These are phyloP conservation scores for Ichneumon xanthorius DNA, from an alignment of 2,888 invertebrate species.

Conservation along the genomic window DNA sequence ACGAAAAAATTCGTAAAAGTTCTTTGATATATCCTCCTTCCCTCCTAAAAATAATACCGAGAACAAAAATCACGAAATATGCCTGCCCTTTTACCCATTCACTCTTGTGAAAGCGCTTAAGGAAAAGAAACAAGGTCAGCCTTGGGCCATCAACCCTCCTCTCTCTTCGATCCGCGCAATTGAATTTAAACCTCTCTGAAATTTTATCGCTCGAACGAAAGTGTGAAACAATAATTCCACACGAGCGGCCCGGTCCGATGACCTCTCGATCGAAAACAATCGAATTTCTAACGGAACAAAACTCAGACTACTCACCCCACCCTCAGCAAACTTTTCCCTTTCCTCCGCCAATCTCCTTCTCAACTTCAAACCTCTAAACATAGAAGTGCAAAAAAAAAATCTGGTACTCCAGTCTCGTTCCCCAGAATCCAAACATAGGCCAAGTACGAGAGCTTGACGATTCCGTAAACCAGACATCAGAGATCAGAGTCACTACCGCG, in stretches of 20 bases:
- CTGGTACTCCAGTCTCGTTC: constrained; percentile 58
- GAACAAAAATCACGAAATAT: too few species aligned
- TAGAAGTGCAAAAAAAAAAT: background rate
- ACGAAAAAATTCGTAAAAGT: too few species aligned
- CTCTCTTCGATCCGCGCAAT: too few species aligned
- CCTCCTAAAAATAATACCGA: too few species aligned
- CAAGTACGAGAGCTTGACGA: background rate
- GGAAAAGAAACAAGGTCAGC: too few species aligned
- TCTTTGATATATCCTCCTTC: too few species aligned
- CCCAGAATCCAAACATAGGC: constrained; percentile 41
- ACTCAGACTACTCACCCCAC: background rate
- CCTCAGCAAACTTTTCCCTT: background rate
- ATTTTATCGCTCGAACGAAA: background rate
- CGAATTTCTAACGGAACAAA: background rate
- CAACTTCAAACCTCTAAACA: background rate
- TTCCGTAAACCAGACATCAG: background rate
- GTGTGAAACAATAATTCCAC: background rate
- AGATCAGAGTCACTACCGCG: constrained; percentile 19
- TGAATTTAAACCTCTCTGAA: too few species aligned
- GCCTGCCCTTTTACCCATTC: too few species aligned
- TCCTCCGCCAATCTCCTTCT: background rate
- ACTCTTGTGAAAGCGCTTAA: too few species aligned
- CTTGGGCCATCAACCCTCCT: too few species aligned
- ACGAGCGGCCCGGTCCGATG: background rate
- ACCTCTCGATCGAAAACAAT: background rate